Base-by-base conservation (phyloP, 2,113 vertebrate genomes). In the Brachionichthys hirsutus region DNA sequence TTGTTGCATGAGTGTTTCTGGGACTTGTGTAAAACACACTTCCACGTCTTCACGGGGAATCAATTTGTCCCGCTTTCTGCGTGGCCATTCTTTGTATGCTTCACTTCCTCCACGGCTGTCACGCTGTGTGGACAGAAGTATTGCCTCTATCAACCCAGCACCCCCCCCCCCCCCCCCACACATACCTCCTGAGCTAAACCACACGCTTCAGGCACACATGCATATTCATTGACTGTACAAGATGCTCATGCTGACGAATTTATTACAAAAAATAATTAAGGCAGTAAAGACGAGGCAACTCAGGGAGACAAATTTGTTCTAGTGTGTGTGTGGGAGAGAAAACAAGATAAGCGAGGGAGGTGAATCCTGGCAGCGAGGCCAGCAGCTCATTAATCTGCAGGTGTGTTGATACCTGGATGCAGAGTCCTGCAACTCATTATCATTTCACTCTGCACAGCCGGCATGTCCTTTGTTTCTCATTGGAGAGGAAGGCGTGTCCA, bases 321-420 rank as follows among this genome's bases (percentile, higher is more conserved):
- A 68, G 51, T 58, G 47, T 59, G 58, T 47, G 48, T 36, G 49
- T 1, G 20, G 56, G 61, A 54, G 72, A 52, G 20, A 69, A 38
- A 16, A 43, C 34, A 1, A 18, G 4, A 47, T n/a, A 46, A 51
- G 16, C 38, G 18, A 55, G 35, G 62, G 22, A 22, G 46, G 54
- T 66, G 50, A 76, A 41, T 67, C 15, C 54, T 67, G 34, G 70
- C 30, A 75, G 73, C 67, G 54, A 57, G 59, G 50, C 71, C 54
- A 64, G 61, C 60, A 80, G 65, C 78, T 85, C 66, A 85, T 86
- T 88, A 82, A 87, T 87, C 80, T 73, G 68, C 67, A 72, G 67
- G 62, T 82, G 45, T 72, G 72, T 79, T 80, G 73, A 70, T 61
- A 63, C 59, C 48, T 9, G 14, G 46, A 38, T 52, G 46, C 51